These are phyloP conservation scores for Mustela nigripes DNA, from an alignment of 2,113 vertebrate genomes.

Conservation along the genomic window DNA sequence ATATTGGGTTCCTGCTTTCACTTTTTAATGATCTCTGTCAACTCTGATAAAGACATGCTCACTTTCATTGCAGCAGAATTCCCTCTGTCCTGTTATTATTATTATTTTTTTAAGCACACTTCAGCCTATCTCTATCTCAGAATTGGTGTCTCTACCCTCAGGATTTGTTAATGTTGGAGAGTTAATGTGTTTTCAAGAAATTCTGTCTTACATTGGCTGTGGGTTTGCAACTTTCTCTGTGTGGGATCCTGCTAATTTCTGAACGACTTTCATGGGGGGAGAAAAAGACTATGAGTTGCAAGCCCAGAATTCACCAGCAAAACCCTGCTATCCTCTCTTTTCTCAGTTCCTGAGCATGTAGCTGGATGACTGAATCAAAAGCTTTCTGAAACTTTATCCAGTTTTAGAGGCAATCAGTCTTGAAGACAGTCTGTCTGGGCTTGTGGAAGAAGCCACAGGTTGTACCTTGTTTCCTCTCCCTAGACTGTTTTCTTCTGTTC, in stretches of 20 bases:
- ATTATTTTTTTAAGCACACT: conserved; percentile 32
- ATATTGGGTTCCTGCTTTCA: conserved; percentile 72
- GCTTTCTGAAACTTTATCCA: background rate
- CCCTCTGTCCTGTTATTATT: background rate
- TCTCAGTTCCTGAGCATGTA: background rate
- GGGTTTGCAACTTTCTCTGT: conserved; percentile 21
- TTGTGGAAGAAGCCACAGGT: background rate
- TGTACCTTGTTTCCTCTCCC: background rate
- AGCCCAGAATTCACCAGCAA: background rate
- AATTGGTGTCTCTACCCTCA: conserved; percentile 49
- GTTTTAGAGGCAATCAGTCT: background rate
- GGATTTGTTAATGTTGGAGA: conserved; percentile 52
- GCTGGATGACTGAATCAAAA: background rate
- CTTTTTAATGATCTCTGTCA: conserved; percentile 82
- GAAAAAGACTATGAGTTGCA: background rate
- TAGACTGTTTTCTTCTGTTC: background rate
- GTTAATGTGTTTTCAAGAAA: conserved; percentile 52
- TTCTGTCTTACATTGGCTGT: conserved; percentile 56
- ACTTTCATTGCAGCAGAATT: conserved; percentile 70
- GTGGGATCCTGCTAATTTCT: conserved; percentile 46
- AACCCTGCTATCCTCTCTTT: background rate
- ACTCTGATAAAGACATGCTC: conserved; percentile 70
- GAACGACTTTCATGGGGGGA: background rate
- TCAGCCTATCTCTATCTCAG: conserved; percentile 45
- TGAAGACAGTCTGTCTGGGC: background rate